A percentile compares a stretch with the other conserved stretches of the same genome.
Conservation (phyloP, 35 echinoderm and acorn worm genomes). For the Apostichopus japonicus region DNA sequence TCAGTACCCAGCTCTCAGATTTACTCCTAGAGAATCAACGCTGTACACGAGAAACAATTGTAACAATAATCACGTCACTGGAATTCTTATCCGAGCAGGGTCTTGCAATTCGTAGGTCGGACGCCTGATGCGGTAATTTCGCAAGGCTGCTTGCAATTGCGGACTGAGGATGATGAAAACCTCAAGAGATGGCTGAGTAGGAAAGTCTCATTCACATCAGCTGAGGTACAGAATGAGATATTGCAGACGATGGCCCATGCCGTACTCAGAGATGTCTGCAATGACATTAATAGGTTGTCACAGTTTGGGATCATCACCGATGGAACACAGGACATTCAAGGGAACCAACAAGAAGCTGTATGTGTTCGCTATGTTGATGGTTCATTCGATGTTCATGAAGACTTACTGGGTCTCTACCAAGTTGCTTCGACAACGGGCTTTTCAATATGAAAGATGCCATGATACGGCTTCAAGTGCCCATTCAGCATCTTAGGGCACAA, state of each 20-base stretch:
- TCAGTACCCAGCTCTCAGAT: conserved; percentile 24
- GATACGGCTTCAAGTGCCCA: conserved; percentile 49
- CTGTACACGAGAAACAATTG: not conserved
- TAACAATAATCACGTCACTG: conserved; percentile 42
- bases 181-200: conserved; percentile 19
- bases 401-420: conserved; percentile 59
- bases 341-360: conserved; percentile 56
- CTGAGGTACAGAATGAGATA: conserved; percentile 63
- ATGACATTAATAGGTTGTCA: conserved; percentile 17
- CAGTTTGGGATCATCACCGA: conserved; percentile 59
- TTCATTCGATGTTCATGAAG: conserved; percentile 51
- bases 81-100: conserved; percentile 53
- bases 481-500: conserved; percentile 60
- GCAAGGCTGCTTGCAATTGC: not conserved
- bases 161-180: conserved; percentile 11
- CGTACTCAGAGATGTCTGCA: conserved; percentile 38
- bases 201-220: conserved; percentile 36
- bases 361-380: conserved; percentile 56
- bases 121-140: conserved; percentile 30
- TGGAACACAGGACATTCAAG: conserved; percentile 62
- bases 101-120: conserved; percentile 34
- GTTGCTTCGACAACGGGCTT: conserved; percentile 24
- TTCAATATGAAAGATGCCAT: conserved; percentile 35
- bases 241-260: conserved; percentile 29
- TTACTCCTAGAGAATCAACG: conserved; percentile 9